Percentiles rank a stretch among this genome's conserved stretches.
phyloP scores from a whole-genome alignment of 2,888 invertebrate species.

The Sipha maydis region DNA sequence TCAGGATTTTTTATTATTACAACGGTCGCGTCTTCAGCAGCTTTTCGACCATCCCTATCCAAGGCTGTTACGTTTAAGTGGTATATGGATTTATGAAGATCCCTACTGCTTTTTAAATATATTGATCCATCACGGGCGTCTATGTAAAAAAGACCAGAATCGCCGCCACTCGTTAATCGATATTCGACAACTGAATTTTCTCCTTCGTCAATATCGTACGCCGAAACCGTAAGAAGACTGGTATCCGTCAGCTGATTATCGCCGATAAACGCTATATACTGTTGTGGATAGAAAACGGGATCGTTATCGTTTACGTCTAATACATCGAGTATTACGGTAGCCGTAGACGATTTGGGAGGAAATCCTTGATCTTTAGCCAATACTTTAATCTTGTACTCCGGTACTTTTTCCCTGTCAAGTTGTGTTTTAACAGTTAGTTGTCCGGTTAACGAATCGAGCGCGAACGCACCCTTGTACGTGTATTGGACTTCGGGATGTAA shows the following conservation, averaged over 20 bases:
- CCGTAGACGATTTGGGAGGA: slow-evolving; percentile 89
- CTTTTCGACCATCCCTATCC: slow-evolving; percentile 81
- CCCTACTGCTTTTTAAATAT: slow-evolving; percentile 69
- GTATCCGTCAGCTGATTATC: slow-evolving; percentile 22
- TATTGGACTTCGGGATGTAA: slow-evolving; percentile 81
- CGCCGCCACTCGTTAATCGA: slow-evolving; percentile 81
- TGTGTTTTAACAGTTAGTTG: slow-evolving; percentile 81
- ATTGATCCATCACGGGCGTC: slow-evolving; percentile 83
- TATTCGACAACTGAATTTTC: slow-evolving; percentile 86
- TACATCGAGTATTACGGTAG: slow-evolving; percentile 82
- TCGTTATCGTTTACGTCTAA: slow-evolving; percentile 92
- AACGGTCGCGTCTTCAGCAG: slow-evolving; percentile 80
- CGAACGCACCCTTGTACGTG: slow-evolving; percentile 85
- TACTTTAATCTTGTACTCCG: slow-evolving; percentile 83
- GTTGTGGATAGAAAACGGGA: slow-evolving; percentile 89
- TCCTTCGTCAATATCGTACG: slow-evolving; percentile 88
- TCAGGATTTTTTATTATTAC: slow-evolving; percentile 82
- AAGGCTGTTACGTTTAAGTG: slow-evolving; percentile 81
- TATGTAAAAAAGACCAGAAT: slow-evolving; percentile 79
- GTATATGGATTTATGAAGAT: slow-evolving; percentile 76
- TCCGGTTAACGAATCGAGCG: slow-evolving; percentile 84
- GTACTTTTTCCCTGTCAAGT: slow-evolving; percentile 84
- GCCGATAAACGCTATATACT: slow-evolving; percentile 75
- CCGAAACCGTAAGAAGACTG: slow-evolving; percentile 74
- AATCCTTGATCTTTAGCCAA: slow-evolving; percentile 92